These are phyloP conservation scores for Eledona agricola DNA, from an alignment of 2,888 invertebrate species.

Conservation along the genomic window DNA sequence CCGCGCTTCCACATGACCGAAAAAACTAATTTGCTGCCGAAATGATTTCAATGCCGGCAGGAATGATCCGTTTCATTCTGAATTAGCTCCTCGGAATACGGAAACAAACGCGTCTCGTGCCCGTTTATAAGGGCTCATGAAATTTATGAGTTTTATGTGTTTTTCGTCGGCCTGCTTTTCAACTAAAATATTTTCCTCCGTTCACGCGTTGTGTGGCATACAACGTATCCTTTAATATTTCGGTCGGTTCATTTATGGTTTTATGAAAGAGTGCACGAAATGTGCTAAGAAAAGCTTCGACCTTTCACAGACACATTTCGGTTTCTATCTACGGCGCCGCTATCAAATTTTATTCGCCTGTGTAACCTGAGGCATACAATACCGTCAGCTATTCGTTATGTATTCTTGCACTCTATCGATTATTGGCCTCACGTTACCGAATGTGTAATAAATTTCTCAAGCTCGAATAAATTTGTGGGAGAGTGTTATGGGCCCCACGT, in stretches of 20 bases:
- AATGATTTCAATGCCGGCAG: slow-evolving; percentile 19
- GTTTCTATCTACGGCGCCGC: slow-evolving; percentile 37
- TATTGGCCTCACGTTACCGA: slow-evolving; percentile 33
- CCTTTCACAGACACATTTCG: slow-evolving; percentile 40
- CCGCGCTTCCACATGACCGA: not conserved
- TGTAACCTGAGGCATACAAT: slow-evolving; percentile 38
- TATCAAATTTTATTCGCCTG: slow-evolving; percentile 39
- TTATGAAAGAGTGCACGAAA: slow-evolving; percentile 34
- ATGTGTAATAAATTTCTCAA: slow-evolving; percentile 37
- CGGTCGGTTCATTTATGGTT: slow-evolving; percentile 38
- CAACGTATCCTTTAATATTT: slow-evolving; percentile 32
- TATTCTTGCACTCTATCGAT: slow-evolving; percentile 40
- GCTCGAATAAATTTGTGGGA: slow-evolving; percentile 38
- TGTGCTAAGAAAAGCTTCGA: slow-evolving; percentile 35
- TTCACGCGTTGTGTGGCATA: slow-evolving; percentile 27
- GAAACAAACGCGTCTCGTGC: too few species aligned
- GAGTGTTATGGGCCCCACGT: slow-evolving; percentile 28
- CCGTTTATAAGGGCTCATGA: slow-evolving; percentile 34
- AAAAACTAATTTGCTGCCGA: slow-evolving; percentile 21
- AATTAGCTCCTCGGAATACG: too few species aligned
- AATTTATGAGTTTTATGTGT: slow-evolving; percentile 34
- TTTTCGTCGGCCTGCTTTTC: slow-evolving; percentile 28
- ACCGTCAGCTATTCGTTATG: slow-evolving; percentile 35
- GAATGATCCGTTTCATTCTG: slow-evolving; percentile 4
- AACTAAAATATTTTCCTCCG: slow-evolving; percentile 33